Percentiles rank a stretch among this genome's conserved stretches.
Evolutionary conservation across 1,140 invertebrate genomes (phyloP).

Genomic region (Lucilia sericata): DNA sequence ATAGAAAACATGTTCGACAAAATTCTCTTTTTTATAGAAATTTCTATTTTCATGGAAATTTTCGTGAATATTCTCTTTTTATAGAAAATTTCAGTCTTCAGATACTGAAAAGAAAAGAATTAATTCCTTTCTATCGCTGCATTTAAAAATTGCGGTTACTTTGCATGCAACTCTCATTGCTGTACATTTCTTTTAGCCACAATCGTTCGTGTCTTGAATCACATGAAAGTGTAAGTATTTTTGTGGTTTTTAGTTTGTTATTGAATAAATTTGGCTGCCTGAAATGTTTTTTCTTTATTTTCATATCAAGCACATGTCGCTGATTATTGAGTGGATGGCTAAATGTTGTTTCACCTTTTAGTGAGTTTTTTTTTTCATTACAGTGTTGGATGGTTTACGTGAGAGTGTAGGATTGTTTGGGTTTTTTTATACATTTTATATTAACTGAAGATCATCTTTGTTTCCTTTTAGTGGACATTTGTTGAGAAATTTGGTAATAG

Average conservation of each 20-base stretch:
- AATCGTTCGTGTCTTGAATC: conserved; percentile 20
- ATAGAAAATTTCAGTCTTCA: no score
- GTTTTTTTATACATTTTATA: no score
- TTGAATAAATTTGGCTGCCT: conserved; percentile 2
- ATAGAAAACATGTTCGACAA: no score
- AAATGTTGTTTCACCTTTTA: conserved; percentile 34
- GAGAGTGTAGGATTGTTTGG: not conserved
- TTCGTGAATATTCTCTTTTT: no score
- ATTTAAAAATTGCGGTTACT: not conserved
- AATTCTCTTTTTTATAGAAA: no score
- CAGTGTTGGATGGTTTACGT: not conserved
- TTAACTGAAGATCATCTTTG: no score
- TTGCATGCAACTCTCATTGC: not conserved
- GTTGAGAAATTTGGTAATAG: no score
- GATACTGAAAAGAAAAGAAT: no score
- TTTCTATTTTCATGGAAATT: no score
- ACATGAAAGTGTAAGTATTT: not conserved
- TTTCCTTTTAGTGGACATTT: no score
- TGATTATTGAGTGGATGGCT: conserved; percentile 40
- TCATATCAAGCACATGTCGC: conserved; percentile 31
- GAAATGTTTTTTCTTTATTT: not conserved
- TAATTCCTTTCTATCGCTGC: no score
- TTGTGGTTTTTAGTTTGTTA: conserved; percentile 14
- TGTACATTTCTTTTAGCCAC: not conserved
- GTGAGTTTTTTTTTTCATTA: not conserved